phyloP scores from a whole-genome alignment of 2,113 vertebrate species.

The Syngnathus scovelli region DNA sequence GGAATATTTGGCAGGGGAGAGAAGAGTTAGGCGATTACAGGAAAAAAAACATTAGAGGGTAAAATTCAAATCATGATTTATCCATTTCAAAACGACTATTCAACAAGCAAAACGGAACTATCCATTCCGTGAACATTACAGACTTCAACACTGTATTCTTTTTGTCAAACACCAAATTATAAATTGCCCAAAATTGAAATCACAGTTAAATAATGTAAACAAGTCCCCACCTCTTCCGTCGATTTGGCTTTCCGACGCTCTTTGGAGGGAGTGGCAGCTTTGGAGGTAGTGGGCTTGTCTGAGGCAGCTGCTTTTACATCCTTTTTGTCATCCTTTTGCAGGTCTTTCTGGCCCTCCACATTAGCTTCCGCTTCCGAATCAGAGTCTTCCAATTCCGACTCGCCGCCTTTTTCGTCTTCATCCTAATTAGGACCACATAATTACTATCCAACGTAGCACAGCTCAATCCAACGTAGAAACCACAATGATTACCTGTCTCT shows the following conservation, averaged over 20 bases:
- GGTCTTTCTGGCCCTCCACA: constrained; percentile 34
- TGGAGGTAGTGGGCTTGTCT: constrained; percentile 1
- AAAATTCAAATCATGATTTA: too few species aligned
- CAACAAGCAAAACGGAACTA: too few species aligned
- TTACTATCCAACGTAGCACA: background rate
- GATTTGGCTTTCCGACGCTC: constrained; percentile 37
- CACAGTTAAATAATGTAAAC: too few species aligned
- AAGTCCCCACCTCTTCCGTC: constrained; percentile 50
- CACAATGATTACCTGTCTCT: constrained; percentile 47
- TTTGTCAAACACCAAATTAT: too few species aligned
- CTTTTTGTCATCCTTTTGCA: constrained; percentile 34
- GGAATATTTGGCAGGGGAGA: background rate
- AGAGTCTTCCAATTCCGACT: constrained; percentile 62
- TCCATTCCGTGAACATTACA: too few species aligned
- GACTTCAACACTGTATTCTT: too few species aligned
- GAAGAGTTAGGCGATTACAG: too few species aligned
- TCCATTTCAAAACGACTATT: too few species aligned
- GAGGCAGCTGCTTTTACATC: constrained; percentile 17
- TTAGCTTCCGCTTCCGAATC: constrained; percentile 52
- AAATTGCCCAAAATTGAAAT: too few species aligned
- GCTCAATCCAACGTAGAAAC: background rate
- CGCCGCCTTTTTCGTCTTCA: constrained; percentile 46
- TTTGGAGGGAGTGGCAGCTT: constrained; percentile 19
- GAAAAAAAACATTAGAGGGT: too few species aligned
- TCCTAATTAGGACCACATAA: constrained; percentile 27